Evolutionary conservation across 1,140 invertebrate species (phyloP).

Genomic region (Telenomus remus): DNA sequence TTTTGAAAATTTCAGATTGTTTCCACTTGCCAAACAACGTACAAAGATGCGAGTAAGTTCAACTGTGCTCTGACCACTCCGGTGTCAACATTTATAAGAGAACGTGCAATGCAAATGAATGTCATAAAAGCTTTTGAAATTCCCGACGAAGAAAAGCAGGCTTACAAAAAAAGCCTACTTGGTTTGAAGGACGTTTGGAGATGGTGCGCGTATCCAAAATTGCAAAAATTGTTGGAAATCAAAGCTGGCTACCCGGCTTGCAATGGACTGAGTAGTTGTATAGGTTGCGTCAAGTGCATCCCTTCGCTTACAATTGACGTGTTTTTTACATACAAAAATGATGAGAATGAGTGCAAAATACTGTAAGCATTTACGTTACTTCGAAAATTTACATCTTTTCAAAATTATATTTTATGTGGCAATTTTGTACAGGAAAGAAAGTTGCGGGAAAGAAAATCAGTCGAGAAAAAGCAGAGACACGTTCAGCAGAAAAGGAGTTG

Average conservation of each 20-base stretch:
- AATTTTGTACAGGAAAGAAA: slow-evolving; percentile 45
- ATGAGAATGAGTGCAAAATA: slow-evolving; percentile 76
- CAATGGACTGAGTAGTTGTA: slow-evolving; percentile 40
- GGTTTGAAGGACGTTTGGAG: slow-evolving; percentile 81
- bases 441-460: slow-evolving; percentile 31
- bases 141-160: slow-evolving; percentile 16
- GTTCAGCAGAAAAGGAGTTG: slow-evolving; percentile 77
- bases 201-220: slow-evolving; percentile 75
- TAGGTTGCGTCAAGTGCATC: slow-evolving; percentile 60
- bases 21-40: slow-evolving; percentile 59
- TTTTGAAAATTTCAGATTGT: slow-evolving; percentile 68
- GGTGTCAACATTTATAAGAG: slow-evolving; percentile 71
- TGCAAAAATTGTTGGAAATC: slow-evolving; percentile 70
- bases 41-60: slow-evolving; percentile 74
- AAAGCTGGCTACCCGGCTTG: slow-evolving; percentile 47
- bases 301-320: slow-evolving; percentile 78
- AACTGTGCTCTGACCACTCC: slow-evolving; percentile 75
- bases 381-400: slow-evolving; percentile 7
- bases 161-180: slow-evolving; percentile 64
- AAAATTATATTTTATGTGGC: slow-evolving; percentile 5
- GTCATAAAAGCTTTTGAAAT: slow-evolving; percentile 64
- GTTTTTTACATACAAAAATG: slow-evolving; percentile 72
- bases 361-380: slow-evolving; percentile 71
- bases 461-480: slow-evolving; percentile 67
- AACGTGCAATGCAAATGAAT: slow-evolving; percentile 72